Conservation (phyloP, 2,797 vertebrate species). For the Toxotes lorentzi region DNA sequence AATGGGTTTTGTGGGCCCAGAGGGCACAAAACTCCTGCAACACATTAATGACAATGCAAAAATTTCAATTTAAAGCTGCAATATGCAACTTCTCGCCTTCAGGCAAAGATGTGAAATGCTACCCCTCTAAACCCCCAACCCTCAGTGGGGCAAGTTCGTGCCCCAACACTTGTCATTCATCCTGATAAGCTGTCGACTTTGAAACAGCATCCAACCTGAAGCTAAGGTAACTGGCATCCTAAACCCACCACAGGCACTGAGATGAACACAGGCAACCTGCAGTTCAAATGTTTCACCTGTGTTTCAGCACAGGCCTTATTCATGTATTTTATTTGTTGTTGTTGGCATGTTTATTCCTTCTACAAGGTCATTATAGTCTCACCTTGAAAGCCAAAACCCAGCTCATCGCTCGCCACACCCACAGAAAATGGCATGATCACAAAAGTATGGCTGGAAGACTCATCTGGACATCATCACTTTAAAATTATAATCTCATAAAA, state of each 20-base stretch:
- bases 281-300: background rate
- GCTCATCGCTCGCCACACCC: background rate
- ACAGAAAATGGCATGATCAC: background rate
- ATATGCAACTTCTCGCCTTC: slow-evolving; percentile 26
- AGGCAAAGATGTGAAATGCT: slow-evolving; percentile 41
- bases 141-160: slow-evolving; percentile 30
- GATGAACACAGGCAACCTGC: background rate
- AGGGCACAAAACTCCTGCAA: background rate
- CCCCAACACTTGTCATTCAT: slow-evolving; percentile 40
- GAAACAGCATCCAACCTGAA: slow-evolving; percentile 32
- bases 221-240: slow-evolving; percentile 25
- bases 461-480: background rate
- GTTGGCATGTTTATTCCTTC: slow-evolving; percentile 1
- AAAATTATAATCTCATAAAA: slow-evolving; percentile 21
- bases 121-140: slow-evolving; percentile 5
- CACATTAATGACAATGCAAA: slow-evolving; percentile 23
- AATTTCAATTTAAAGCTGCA: slow-evolving; percentile 27
- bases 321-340: background rate
- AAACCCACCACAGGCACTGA: slow-evolving; percentile 9
- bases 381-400: slow-evolving; percentile 7
- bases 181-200: slow-evolving; percentile 50
- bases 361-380: slow-evolving; percentile 1
- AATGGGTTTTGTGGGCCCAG: background rate
- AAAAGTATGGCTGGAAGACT: background rate
- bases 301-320: background rate